These are phyloP conservation scores for Paratilapia polleni DNA, from an alignment of 2,113 vertebrate genomes.

Conservation along the genomic window DNA sequence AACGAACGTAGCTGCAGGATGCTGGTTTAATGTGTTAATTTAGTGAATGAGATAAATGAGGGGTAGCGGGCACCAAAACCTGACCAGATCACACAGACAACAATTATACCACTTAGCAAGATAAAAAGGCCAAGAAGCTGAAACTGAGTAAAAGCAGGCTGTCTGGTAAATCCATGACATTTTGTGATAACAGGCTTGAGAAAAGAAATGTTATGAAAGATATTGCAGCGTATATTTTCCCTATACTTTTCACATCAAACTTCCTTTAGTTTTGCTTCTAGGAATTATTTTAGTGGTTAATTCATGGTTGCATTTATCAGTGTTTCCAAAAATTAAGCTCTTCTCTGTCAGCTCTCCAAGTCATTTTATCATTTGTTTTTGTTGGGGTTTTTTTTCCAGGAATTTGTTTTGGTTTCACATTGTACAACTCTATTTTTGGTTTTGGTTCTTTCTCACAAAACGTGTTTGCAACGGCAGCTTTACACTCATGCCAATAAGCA, in stretches of 20 bases:
- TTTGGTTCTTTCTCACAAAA: too few species aligned
- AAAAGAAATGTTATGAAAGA: background rate
- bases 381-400: too few species aligned
- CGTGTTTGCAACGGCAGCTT: too few species aligned
- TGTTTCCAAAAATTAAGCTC: background rate
- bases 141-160: background rate
- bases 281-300: background rate
- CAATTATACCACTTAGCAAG: slow-evolving; percentile 47
- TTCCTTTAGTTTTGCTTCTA: background rate
- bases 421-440: too few species aligned
- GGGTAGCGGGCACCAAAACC: slow-evolving; percentile 31
- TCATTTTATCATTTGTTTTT: too few species aligned
- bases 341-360: too few species aligned
- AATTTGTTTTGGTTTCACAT: background rate
- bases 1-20: slow-evolving; percentile 50
- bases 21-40: slow-evolving; percentile 65
- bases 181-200: background rate
- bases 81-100: slow-evolving; percentile 54
- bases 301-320: background rate
- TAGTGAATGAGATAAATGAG: slow-evolving; percentile 61
- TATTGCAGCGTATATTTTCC: background rate
- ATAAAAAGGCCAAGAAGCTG: slow-evolving; percentile 50
- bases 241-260: background rate
- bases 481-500: background rate
- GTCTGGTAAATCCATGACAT: background rate